These are phyloP conservation scores for Acrocera orbiculus DNA, from an alignment of 2,888 invertebrate genomes.

Conservation along the genomic window DNA sequence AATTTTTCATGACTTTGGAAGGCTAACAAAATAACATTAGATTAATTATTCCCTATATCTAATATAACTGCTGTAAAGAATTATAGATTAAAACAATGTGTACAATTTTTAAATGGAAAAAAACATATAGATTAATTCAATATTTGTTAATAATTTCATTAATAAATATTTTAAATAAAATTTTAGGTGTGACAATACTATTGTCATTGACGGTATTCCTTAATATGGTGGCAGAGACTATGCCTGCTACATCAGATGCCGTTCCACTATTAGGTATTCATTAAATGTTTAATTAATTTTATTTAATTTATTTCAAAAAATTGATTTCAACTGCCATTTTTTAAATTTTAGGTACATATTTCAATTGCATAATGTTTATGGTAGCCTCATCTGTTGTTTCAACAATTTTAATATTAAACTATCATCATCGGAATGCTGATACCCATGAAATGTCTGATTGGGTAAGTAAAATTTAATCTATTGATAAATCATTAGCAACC, in stretches of 20 bases:
- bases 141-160: too few relatives aligned
- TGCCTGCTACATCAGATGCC: constrained; percentile 93
- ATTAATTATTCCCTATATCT: too few relatives aligned
- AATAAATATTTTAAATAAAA: too few relatives aligned
- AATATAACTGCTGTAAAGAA: too few relatives aligned
- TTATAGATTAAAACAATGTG: too few relatives aligned
- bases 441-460: constrained; percentile 95
- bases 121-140: too few relatives aligned
- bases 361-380: constrained; percentile 99
- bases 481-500: too few relatives aligned
- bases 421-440: constrained; percentile 93
- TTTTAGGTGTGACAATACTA: constrained; percentile 83
- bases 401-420: constrained; percentile 94
- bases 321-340: not conserved
- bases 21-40: too few relatives aligned
- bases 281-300: constrained; percentile 7
- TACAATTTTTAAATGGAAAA: too few relatives aligned
- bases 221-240: constrained; percentile 96
- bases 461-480: too few relatives aligned
- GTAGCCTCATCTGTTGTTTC: constrained; percentile 96
- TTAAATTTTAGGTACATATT: constrained; percentile 82
- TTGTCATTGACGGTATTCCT: constrained; percentile 95
- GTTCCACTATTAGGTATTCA: constrained; percentile 63
- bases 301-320: not conserved
- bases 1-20: too few relatives aligned